Percentiles rank a stretch among this genome's conserved stretches.
Conservation (phyloP, 2,888 invertebrate genomes). For the Rhogogaster chlorosoma region DNA sequence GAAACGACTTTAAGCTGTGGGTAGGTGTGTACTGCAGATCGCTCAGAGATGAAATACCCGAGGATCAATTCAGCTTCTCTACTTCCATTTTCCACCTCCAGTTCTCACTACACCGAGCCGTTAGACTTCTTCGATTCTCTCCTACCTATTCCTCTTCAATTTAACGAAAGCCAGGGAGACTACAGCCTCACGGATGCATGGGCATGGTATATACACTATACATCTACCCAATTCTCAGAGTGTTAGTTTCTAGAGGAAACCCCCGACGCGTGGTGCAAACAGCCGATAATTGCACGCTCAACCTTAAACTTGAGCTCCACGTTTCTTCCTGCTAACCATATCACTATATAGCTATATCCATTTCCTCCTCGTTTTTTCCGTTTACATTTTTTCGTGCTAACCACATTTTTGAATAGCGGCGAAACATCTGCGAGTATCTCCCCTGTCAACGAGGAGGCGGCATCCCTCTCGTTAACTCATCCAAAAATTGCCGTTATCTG, state of each 20-base stretch:
- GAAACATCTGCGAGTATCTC: background rate
- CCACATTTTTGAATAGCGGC: background rate
- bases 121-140: conserved; percentile 7
- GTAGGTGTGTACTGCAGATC: background rate
- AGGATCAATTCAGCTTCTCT: conserved; percentile 3
- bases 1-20: background rate
- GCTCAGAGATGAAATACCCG: background rate
- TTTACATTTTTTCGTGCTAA: no score
- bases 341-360: background rate
- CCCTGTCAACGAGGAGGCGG: background rate
- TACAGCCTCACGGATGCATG: background rate
- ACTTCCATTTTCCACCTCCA: background rate
- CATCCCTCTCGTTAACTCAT: background rate
- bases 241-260: conserved; percentile 15
- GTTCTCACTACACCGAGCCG: background rate
- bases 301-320: conserved; percentile 19
- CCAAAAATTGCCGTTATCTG: background rate
- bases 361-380: background rate
- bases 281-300: conserved; percentile 39
- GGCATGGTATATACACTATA: background rate
- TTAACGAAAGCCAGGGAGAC: background rate
- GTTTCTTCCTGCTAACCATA: background rate
- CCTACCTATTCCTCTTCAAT: background rate
- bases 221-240: background rate
- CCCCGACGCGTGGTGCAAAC: conserved; percentile 26